Conservation (phyloP, 2,797 vertebrate species). For the Acrossocheilus fasciatus region DNA sequence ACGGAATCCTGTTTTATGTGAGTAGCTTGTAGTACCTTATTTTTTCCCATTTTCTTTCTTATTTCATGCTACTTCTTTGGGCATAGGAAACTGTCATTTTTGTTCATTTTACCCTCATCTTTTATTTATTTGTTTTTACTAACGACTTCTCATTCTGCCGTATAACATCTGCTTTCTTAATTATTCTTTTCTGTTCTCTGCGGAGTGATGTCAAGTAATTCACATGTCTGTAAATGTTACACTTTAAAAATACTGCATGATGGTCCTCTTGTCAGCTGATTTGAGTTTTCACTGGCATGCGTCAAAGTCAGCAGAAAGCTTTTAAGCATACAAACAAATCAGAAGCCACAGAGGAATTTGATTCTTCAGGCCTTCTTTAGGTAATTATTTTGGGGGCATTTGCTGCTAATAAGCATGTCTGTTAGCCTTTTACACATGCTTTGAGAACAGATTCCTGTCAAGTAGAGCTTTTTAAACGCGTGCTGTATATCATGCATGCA, state of each 20-base stretch:
- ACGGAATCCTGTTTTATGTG: slow-evolving; percentile 87
- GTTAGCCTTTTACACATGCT: slow-evolving; percentile 59
- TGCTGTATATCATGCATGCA: background rate
- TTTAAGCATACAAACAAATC: slow-evolving; percentile 39
- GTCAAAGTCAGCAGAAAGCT: slow-evolving; percentile 42
- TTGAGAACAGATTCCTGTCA: slow-evolving; percentile 40
- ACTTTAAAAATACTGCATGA: background rate
- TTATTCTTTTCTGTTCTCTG: background rate
- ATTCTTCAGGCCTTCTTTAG: slow-evolving; percentile 53
- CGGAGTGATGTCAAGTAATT: background rate
- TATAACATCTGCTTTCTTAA: slow-evolving; percentile 16
- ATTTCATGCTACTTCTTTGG: slow-evolving; percentile 33
- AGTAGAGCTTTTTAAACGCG: slow-evolving; percentile 15
- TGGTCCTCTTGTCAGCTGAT: slow-evolving; percentile 13
- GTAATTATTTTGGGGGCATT: slow-evolving; percentile 45
- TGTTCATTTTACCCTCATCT: background rate
- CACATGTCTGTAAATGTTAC: background rate
- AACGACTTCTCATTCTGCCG: background rate
- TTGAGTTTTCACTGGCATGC: slow-evolving; percentile 40
- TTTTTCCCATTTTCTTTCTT: slow-evolving; percentile 49
- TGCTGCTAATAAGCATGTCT: slow-evolving; percentile 37
- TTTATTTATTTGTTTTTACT: slow-evolving; percentile 6
- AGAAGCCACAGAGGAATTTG: slow-evolving; percentile 43
- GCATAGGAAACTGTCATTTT: background rate
- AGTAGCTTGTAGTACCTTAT: slow-evolving; percentile 83